Evolutionary conservation across 2,113 vertebrate species (phyloP), one percentile per base, ranked within the genome.

Genomic region (Tonatia bakeri): DNA sequence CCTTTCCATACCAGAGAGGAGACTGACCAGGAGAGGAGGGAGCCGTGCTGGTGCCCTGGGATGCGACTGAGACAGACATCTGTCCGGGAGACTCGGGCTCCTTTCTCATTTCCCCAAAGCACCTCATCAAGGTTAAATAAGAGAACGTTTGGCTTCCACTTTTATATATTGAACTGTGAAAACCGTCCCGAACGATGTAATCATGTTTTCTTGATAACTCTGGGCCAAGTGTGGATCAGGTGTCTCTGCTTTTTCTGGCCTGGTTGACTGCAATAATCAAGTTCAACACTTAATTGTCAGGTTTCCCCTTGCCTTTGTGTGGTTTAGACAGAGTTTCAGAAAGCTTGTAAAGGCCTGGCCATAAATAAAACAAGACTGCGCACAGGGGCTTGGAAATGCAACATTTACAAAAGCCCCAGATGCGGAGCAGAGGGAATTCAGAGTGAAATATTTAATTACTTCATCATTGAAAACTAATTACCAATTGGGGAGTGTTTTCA

Each of bases 401-500:
- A 93, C 93, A 28, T 92, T 94, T 72, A 61, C 5, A 17, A 95
- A 94, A 96, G 87, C n/a, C 45, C 94, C 87, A 90, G 94, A 94
- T 47, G 47, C 36, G 14, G 61, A 91, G 86, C 96, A 80, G 91
- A 87, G 82, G 97, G 97, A 94, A 95, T 96, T 96, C 77, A 54
- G 90, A 91, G 95, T 94, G 90, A 94, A 97, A 97, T 97, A 96
- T 85, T 97, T 97, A 97, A 97, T 97, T 98, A 94, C 87, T 97
- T 97, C 95, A 91, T 97, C 96, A 90, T 93, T 70, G 86, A 87
- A 97, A 97, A 94, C 94, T 97, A 96, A 97, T 98, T 97, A 97
- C 96, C 87, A 86, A 75, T 94, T 28, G 94, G 92, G 90, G 95
- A 97, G 90, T 95, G 92, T 97, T 96, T 98, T 94, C 94, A 82